phyloP scores from a whole-genome alignment of 1,140 invertebrate species.

The Penaeus vannamei region DNA sequence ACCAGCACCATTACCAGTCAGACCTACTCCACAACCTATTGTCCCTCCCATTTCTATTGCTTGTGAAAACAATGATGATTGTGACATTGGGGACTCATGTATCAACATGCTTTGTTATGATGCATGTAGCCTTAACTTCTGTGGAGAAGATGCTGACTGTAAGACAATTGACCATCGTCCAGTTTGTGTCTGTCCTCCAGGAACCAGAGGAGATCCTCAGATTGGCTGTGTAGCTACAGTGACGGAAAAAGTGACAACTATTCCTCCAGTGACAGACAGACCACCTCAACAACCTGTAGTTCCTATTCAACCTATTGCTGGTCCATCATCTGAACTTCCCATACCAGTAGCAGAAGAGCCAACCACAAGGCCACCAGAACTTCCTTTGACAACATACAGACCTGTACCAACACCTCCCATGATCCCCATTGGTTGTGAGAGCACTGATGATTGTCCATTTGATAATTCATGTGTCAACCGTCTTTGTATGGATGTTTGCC shows the following conservation, averaged over 20 bases:
- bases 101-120: no score
- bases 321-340: slow-evolving; percentile 50
- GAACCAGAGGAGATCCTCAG: no score
- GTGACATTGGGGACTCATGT: slow-evolving; percentile 74
- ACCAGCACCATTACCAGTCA: not conserved
- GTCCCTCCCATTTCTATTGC: slow-evolving; percentile 36
- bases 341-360: slow-evolving; percentile 3
- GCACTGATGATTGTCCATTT: slow-evolving; percentile 81
- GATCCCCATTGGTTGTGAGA: slow-evolving; percentile 80
- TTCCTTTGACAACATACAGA: not conserved
- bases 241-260: no score
- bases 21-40: slow-evolving; percentile 41
- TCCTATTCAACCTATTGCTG: slow-evolving; percentile 49
- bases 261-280: slow-evolving; percentile 8
- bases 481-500: slow-evolving; percentile 84
- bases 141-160: slow-evolving; percentile 60
- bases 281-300: not conserved
- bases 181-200: not conserved
- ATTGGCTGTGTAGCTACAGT: no score
- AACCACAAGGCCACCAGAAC: slow-evolving; percentile 18
- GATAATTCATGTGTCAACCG: slow-evolving; percentile 81
- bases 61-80: slow-evolving; percentile 72
- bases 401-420: slow-evolving; percentile 73
- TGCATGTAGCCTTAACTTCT: slow-evolving; percentile 67
- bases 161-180: slow-evolving; percentile 49